These are phyloP conservation scores for Catonia carolina DNA, from an alignment of 2,888 invertebrate species.

Conservation along the genomic window DNA sequence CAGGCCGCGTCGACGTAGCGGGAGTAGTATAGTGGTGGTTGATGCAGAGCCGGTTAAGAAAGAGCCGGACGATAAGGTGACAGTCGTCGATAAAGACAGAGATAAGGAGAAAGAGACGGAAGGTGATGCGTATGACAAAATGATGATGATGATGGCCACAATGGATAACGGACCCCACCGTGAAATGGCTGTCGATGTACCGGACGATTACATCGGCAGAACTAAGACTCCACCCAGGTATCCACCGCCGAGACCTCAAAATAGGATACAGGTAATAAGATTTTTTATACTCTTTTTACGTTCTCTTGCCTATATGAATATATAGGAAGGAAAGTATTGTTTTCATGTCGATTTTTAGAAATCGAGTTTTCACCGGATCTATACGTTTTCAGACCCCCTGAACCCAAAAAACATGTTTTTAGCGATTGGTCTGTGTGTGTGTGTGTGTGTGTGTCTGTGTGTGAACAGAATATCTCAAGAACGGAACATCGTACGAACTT, in stretches of 20 bases:
- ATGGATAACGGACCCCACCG: slow-evolving; percentile 65
- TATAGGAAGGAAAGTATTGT: no score
- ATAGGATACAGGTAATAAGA: slow-evolving; percentile 50
- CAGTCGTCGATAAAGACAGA: slow-evolving; percentile 44
- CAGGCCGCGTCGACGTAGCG: slow-evolving; percentile 74
- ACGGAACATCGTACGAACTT: no score
- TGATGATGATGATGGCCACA: slow-evolving; percentile 62
- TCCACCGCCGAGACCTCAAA: slow-evolving; percentile 65
- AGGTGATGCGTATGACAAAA: slow-evolving; percentile 45
- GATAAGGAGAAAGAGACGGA: slow-evolving; percentile 46
- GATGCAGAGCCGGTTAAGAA: slow-evolving; percentile 57
- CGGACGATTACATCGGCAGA: slow-evolving; percentile 84
- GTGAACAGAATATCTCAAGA: no score
- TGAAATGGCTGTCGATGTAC: slow-evolving; percentile 98
- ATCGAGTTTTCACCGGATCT: no score
- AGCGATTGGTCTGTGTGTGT: no score
- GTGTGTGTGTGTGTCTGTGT: no score
- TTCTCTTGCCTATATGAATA: no score
- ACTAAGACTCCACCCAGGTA: slow-evolving; percentile 88
- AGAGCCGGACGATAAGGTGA: slow-evolving; percentile 48
- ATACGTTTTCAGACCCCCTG: no score
- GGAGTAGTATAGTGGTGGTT: slow-evolving; percentile 74
- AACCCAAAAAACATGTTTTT: no score
- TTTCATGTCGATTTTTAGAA: no score
- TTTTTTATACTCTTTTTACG: no score